Evolutionary conservation across 2,113 vertebrate species (phyloP), one percentile per base, ranked within the genome.

Genomic region (Xyliphius kryptos): DNA sequence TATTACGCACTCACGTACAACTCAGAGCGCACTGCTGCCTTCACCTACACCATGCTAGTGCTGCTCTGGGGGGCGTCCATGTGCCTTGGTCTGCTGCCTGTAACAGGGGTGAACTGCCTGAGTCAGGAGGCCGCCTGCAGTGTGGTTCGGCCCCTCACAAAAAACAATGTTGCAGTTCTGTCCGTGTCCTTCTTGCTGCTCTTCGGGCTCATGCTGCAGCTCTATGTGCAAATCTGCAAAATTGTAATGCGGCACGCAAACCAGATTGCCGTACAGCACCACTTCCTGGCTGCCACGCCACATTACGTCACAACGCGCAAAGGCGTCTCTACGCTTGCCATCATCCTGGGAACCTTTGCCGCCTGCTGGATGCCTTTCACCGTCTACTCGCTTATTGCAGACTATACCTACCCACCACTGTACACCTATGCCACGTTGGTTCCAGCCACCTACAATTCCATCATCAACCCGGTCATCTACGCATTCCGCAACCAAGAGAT

Each of bases 361-460:
- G 94, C 96, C 63, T 99, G 96, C 84, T 99, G 95, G 96, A 98
- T 99, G 94, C 96, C 96, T 51, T 98, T 99, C 77, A 96, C 95
- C 0, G 91, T 99, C 71, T 99, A 99, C 82, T 95, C 94, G 3
- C 85, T 99, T 53, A 91, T 99, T 46, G 96, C 92, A 0, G 96
- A 99, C 83, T 96, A 95, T 80, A 97, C 93, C 20, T 98, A 98
- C 74, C 95, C 96, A 5, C 93, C 93, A 9, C 92, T 97, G 46
- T 99, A 99, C 77, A 99, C 94, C 52, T 99, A 99, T 6, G 96
- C 94, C 81, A 99, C 96, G 1, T 89, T 99, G 71, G 88, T 99
- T 80, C 96, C 96, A 0, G 96, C 95, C 79, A 98, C 96, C 61
- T 99, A 99, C 87, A 98, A 97, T 77, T 99, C 96, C 36, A 89